Evolutionary conservation across 1,140 invertebrate genomes (phyloP).

Genomic region (Mylabris phalerata): DNA sequence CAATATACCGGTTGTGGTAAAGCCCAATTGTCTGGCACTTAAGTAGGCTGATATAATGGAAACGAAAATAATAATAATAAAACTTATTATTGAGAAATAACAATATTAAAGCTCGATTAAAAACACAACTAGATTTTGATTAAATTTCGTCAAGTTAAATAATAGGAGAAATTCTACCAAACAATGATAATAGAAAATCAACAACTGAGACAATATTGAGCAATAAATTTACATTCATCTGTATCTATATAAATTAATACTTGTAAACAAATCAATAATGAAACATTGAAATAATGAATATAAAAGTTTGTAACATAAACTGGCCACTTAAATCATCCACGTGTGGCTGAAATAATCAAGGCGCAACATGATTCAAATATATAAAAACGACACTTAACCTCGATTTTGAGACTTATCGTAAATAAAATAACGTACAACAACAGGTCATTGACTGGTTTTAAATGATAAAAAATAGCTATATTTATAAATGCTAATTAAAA

Average conservation of each 20-base stretch:
- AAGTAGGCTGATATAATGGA: conserved; percentile 26
- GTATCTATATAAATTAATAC: conserved; percentile 9
- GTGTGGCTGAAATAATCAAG: conserved; percentile 15
- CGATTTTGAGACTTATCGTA: conserved; percentile 16
- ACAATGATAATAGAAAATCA: too few relatives aligned
- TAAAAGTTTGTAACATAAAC: conserved; percentile 9
- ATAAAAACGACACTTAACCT: conserved; percentile 11
- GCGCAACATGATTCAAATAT: conserved; percentile 8
- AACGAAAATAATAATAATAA: conserved; percentile 26
- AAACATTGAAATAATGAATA: conserved; percentile 17
- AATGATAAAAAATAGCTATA: neutral
- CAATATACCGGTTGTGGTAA: conserved; percentile 31
- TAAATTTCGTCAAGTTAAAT: too few relatives aligned
- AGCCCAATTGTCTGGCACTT: conserved; percentile 31
- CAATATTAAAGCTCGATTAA: too few relatives aligned
- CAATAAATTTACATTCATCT: conserved; percentile 4
- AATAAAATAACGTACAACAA: conserved; percentile 3
- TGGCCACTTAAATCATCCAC: conserved; percentile 14
- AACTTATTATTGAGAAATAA: neutral
- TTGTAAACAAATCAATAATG: conserved; percentile 16
- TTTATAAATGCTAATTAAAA: too few relatives aligned
- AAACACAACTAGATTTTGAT: too few relatives aligned
- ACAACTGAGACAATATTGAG: neutral
- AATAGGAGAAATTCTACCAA: too few relatives aligned
- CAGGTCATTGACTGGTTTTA: conserved; percentile 8